phyloP scores from a whole-genome alignment of 2,797 vertebrate genomes.

The Lophius americanus region DNA sequence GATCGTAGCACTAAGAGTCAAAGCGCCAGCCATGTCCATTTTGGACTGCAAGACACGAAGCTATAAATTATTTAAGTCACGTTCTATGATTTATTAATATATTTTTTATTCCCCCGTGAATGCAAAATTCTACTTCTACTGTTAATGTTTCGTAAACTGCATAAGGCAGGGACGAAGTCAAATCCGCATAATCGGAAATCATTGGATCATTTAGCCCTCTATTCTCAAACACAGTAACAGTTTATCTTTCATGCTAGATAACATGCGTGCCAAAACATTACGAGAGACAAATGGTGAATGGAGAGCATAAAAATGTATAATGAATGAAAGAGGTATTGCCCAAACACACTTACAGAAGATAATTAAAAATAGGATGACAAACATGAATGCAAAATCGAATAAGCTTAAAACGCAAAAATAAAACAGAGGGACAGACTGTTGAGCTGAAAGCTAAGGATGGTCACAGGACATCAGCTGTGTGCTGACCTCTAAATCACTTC shows the following conservation, averaged over 20 bases:
- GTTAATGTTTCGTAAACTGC: constrained; percentile 26
- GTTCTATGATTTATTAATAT: constrained; percentile 44
- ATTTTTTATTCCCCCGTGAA: constrained; percentile 34
- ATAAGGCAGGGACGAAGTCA: constrained; percentile 14
- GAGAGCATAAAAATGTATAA: constrained; percentile 8
- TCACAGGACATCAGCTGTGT: constrained; percentile 18
- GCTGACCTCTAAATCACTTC: constrained; percentile 8
- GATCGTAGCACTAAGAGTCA: constrained; percentile 42
- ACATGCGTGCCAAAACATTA: constrained; percentile 19
- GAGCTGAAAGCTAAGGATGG: background rate
- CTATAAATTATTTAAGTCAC: constrained; percentile 35
- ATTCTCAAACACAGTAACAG: constrained; percentile 34
- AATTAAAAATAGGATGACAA: constrained; percentile 15
- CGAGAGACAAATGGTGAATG: constrained; percentile 11
- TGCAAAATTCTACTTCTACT: constrained; percentile 39
- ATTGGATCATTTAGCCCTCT: constrained; percentile 47
- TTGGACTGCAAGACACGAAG: constrained; percentile 15
- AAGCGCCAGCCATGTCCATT: constrained; percentile 26
- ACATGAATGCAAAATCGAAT: constrained; percentile 9
- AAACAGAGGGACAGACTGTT: background rate
- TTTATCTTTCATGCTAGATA: constrained; percentile 48
- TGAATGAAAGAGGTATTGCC: constrained; percentile 15
- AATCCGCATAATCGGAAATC: constrained; percentile 52
- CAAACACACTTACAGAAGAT: background rate
- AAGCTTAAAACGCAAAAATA: background rate